Evolutionary conservation across 2,888 invertebrate species (phyloP).

Genomic region (Mantis religiosa): DNA sequence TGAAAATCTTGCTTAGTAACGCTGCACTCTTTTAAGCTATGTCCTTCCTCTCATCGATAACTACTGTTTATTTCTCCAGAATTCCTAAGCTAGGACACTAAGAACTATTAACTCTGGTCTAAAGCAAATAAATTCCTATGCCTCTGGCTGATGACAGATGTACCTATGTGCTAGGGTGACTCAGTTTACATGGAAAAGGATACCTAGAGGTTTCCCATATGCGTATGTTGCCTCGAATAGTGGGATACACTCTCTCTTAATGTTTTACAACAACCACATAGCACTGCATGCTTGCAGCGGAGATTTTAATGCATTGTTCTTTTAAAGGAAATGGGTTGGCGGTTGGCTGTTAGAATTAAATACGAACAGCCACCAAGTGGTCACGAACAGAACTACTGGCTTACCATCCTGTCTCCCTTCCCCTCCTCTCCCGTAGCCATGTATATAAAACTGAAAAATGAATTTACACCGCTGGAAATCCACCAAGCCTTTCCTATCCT

Average conservation of each 20-base stretch:
- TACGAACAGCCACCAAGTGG: not conserved
- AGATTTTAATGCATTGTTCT: not conserved
- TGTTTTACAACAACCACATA: not conserved
- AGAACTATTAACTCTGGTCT: too few relatives aligned
- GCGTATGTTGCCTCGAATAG: not conserved
- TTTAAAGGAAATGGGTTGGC: not conserved
- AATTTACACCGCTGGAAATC: conserved; percentile 10
- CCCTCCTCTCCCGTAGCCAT: not conserved
- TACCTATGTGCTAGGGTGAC: too few relatives aligned
- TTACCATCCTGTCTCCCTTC: not conserved
- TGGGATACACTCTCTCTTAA: not conserved
- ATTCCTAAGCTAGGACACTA: too few relatives aligned
- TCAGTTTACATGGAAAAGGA: too few relatives aligned
- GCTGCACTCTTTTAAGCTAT: too few relatives aligned
- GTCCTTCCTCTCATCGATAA: too few relatives aligned
- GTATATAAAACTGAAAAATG: conserved; percentile 7
- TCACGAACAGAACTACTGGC: not conserved
- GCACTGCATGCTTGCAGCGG: not conserved
- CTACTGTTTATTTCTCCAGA: too few relatives aligned
- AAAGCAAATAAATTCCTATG: too few relatives aligned
- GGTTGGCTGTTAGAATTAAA: not conserved
- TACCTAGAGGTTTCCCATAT: too few relatives aligned
- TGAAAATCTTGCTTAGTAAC: too few relatives aligned
- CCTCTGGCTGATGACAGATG: too few relatives aligned
- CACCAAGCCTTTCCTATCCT: not conserved